These are phyloP conservation scores for Deroptyus accipitrinus DNA, from an alignment of 2,113 vertebrate genomes.

Conservation along the genomic window DNA sequence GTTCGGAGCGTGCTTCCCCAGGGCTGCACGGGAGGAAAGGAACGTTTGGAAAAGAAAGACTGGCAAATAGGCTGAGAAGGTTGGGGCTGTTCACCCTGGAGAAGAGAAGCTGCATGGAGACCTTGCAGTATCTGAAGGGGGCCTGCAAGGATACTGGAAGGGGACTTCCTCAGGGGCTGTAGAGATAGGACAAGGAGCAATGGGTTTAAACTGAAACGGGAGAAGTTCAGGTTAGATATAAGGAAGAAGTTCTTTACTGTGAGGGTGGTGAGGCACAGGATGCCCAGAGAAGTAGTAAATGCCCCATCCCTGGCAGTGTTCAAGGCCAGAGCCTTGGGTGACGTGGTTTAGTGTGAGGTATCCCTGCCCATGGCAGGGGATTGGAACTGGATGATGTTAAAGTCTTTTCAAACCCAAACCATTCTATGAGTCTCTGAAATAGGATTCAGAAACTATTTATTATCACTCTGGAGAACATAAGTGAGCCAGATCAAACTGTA, in stretches of 20 bases:
- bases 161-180: not conserved
- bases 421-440: not conserved
- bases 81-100: not conserved
- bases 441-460: not conserved
- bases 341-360: not conserved
- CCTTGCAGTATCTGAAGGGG: not conserved
- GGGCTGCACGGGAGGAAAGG: not conserved
- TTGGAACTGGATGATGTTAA: not conserved
- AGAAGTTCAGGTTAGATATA: not conserved
- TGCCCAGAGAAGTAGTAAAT: not conserved
- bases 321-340: not conserved
- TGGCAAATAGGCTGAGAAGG: not conserved
- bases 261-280: not conserved
- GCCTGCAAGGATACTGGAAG: not conserved
- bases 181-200: not conserved
- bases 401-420: not conserved
- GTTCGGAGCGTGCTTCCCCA: not conserved
- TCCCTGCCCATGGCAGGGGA: not conserved
- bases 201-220: not conserved
- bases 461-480: not conserved
- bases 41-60: not conserved
- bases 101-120: not conserved
- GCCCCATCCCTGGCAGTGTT: not conserved
- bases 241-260: not conserved
- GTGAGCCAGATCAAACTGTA: not conserved